Conservation (phyloP, 2,888 invertebrate species). For the Hydroisotoma schaefferi region DNA sequence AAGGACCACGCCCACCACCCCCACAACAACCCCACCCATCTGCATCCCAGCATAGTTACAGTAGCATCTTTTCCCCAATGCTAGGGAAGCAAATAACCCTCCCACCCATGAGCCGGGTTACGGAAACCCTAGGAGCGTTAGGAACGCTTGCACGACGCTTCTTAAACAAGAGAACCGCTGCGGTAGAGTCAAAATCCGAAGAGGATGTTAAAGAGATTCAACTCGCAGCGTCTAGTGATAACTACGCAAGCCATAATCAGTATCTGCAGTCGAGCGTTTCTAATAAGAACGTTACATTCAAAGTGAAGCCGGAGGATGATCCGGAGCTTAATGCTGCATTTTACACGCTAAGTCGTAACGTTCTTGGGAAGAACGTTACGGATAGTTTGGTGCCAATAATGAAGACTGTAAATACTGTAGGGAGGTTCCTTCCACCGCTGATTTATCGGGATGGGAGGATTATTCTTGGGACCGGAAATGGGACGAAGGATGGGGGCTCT, state of each 20-base stretch:
- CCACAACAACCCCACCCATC: not conserved
- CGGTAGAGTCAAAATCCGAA: constrained; percentile 11
- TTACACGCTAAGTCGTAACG: constrained; percentile 75
- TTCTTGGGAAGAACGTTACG: constrained; percentile 70
- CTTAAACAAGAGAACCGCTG: constrained; percentile 60
- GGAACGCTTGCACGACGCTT: constrained; percentile 81
- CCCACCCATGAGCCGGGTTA: constrained; percentile 46
- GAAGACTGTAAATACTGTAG: constrained; percentile 48
- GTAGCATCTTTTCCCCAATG: constrained; percentile 20
- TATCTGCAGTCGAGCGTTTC: not conserved
- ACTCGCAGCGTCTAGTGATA: constrained; percentile 4
- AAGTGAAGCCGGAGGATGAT: constrained; percentile 49
- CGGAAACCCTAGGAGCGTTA: constrained; percentile 69
- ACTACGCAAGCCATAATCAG: not conserved
- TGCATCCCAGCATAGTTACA: not conserved
- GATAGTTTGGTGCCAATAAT: constrained; percentile 75
- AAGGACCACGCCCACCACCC: not conserved
- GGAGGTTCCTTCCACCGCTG: constrained; percentile 49
- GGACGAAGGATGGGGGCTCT: constrained; percentile 46
- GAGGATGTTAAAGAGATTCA: constrained; percentile 12
- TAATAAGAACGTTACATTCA: constrained; percentile 13
- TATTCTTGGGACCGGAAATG: constrained; percentile 46
- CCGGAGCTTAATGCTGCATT: constrained; percentile 68
- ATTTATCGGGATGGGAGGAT: constrained; percentile 48
- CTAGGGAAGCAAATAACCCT: constrained; percentile 36